Evolutionary conservation across 2,888 invertebrate species (phyloP).

Genomic region (Eilema depressum): DNA sequence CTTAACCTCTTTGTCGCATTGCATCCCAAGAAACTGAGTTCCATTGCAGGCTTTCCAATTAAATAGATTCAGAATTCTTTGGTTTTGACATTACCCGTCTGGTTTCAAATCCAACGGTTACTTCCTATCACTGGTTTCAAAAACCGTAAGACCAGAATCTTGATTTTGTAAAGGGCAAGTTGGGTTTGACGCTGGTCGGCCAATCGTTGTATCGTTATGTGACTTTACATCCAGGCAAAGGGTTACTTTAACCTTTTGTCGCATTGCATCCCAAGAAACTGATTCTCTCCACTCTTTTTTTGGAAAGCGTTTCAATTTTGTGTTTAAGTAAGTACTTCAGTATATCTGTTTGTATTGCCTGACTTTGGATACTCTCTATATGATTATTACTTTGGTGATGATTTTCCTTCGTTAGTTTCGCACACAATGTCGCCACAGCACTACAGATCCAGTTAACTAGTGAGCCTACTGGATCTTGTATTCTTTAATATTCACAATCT

Average conservation of each 20-base stretch:
- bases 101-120: conserved; percentile 1
- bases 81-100: neutral
- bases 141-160: neutral
- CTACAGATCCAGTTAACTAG: neutral
- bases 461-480: too few species aligned
- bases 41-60: neutral
- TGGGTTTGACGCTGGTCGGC: neutral
- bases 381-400: neutral
- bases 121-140: neutral
- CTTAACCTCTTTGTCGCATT: neutral
- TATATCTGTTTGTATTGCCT: too few species aligned
- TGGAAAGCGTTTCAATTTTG: neutral
- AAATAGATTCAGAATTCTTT: neutral
- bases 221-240: neutral
- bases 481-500: neutral
- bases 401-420: neutral
- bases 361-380: neutral
- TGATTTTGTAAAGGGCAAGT: neutral
- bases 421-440: neutral
- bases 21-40: neutral
- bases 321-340: too few species aligned
- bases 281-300: neutral
- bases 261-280: neutral
- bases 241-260: neutral
- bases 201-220: neutral